These are phyloP conservation scores for Drosophila suzukii DNA, from an alignment of 1,140 invertebrate species.

Conservation along the genomic window DNA sequence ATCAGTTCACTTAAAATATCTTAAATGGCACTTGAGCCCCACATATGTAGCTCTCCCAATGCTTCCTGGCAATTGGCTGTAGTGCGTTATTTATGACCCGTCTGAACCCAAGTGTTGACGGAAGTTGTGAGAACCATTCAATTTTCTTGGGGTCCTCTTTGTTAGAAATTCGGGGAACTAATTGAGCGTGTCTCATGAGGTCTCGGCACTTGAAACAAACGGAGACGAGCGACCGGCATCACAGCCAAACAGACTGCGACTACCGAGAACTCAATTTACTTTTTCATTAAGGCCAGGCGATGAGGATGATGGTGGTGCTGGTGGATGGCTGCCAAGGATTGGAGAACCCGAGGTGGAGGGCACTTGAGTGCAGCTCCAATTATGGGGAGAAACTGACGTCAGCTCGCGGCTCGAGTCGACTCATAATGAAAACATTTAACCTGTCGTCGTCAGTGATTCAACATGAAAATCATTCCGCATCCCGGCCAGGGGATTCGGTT, in stretches of 20 bases:
- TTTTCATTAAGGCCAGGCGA: slow-evolving; percentile 43
- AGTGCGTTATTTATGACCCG: slow-evolving; percentile 53
- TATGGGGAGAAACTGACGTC: slow-evolving; percentile 65
- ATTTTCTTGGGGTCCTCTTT: slow-evolving; percentile 26
- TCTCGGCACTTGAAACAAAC: slow-evolving; percentile 43
- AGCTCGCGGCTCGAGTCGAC: slow-evolving; percentile 58
- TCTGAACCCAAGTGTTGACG: slow-evolving; percentile 46
- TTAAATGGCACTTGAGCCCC: slow-evolving; percentile 8
- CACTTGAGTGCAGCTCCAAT: slow-evolving; percentile 80
- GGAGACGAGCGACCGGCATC: slow-evolving; percentile 30
- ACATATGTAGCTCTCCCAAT: background rate
- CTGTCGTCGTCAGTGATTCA: slow-evolving; percentile 72
- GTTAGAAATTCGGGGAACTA: slow-evolving; percentile 67
- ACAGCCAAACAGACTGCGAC: slow-evolving; percentile 21
- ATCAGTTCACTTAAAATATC: background rate
- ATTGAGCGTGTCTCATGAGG: slow-evolving; percentile 63
- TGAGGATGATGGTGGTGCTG: background rate
- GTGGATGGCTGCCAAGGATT: slow-evolving; percentile 28
- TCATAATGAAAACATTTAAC: slow-evolving; percentile 84
- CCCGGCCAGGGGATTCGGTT: slow-evolving; percentile 23
- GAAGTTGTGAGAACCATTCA: slow-evolving; percentile 57
- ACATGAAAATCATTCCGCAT: slow-evolving; percentile 56
- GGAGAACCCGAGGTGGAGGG: slow-evolving; percentile 46
- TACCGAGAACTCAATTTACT: slow-evolving; percentile 78
- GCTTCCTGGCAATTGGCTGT: slow-evolving; percentile 49